These are phyloP conservation scores for Valencia hispanica DNA, from an alignment of 2,797 vertebrate species.

Conservation along the genomic window DNA sequence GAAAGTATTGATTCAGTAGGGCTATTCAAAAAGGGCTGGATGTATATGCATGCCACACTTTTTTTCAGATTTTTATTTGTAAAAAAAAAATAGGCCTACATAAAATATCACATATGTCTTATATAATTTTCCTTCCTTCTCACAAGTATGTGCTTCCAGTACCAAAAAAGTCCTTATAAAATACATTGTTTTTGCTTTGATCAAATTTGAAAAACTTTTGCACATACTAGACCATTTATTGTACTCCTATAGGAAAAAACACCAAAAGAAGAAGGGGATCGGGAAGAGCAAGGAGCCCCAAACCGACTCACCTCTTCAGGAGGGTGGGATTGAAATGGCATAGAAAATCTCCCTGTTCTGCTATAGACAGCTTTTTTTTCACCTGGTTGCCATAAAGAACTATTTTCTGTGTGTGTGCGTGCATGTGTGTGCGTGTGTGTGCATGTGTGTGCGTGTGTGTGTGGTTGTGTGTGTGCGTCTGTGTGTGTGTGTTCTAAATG, in stretches of 20 bases:
- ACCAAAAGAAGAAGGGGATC: constrained; percentile 30
- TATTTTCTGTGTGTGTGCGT: too few relatives aligned
- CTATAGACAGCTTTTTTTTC: constrained; percentile 3
- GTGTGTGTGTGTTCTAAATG: constrained; percentile 3
- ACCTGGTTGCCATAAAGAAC: constrained; percentile 28
- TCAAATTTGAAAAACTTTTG: neutral
- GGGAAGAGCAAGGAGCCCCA: constrained; percentile 47
- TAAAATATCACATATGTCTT: neutral
- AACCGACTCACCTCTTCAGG: constrained; percentile 53
- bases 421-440: too few relatives aligned
- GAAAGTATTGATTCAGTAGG: neutral
- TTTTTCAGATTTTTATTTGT: neutral
- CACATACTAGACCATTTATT: constrained; percentile 8
- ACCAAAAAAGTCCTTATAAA: neutral
- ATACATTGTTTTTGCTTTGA: neutral
- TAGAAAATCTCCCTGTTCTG: constrained; percentile 44
- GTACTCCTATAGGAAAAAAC: constrained; percentile 57
- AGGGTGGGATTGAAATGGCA: constrained; percentile 53
- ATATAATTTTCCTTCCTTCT: neutral
- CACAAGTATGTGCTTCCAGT: neutral
- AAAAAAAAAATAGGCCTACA: neutral
- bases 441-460: too few relatives aligned
- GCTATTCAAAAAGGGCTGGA: neutral
- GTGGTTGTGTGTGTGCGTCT: too few relatives aligned
- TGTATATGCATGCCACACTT: neutral